Evolutionary conservation across 2,113 vertebrate genomes (phyloP).

Genomic region (Leptosomus discolor): DNA sequence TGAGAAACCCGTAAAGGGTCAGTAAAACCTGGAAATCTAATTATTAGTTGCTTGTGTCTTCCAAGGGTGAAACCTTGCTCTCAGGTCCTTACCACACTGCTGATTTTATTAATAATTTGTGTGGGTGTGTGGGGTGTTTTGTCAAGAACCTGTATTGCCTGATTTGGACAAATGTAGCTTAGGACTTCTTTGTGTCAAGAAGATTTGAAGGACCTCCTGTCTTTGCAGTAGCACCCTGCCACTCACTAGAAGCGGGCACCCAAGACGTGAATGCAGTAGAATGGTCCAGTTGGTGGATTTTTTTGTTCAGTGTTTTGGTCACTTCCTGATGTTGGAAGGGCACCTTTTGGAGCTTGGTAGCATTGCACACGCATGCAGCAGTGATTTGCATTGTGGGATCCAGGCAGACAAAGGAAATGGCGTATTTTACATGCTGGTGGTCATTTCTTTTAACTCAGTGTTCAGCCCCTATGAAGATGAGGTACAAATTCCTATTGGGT

Average conservation of each 20-base stretch:
- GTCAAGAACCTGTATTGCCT: background rate
- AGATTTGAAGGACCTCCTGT: background rate
- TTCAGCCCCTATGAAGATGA: background rate
- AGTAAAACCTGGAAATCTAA: slow-evolving; percentile 51
- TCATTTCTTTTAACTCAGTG: background rate
- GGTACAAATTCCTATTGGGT: background rate
- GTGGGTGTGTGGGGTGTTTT: background rate
- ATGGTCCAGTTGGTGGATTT: background rate
- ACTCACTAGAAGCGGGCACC: background rate
- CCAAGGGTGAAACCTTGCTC: slow-evolving; percentile 63
- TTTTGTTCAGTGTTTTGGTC: background rate
- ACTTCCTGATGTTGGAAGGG: background rate
- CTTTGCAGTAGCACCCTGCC: background rate
- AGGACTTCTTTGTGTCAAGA: background rate
- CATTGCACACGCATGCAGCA: background rate
- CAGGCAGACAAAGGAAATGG: background rate
- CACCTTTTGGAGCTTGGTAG: background rate
- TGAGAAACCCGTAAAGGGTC: background rate
- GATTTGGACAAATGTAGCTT: background rate
- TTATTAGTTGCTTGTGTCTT: slow-evolving; percentile 45
- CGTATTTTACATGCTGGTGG: background rate
- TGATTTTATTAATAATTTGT: slow-evolving; percentile 63
- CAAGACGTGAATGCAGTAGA: background rate
- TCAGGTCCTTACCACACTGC: slow-evolving; percentile 22
- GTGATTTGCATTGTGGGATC: background rate